Conservation (phyloP, 2,113 vertebrate genomes). For the Meleagris gallopavo region DNA sequence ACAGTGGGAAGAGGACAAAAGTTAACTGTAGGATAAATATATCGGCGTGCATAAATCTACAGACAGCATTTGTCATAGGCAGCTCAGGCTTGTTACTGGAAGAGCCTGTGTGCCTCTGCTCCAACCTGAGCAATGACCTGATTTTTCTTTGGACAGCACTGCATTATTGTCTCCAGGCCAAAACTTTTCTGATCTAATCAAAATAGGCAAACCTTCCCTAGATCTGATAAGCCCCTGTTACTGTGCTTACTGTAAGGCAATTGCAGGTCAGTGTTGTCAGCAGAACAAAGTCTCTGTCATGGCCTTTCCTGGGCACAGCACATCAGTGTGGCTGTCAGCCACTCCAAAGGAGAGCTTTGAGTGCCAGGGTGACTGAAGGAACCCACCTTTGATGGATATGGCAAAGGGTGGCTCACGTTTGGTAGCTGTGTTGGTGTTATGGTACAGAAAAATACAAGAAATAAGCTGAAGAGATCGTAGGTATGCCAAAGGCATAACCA, state of each 20-base stretch:
- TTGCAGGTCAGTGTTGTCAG: neutral
- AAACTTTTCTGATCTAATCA: neutral
- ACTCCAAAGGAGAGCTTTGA: neutral
- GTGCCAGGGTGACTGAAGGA: accelerated
- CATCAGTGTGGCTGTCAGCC: accelerated
- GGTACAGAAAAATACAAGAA: neutral
- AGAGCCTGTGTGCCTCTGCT: neutral
- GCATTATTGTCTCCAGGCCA: neutral
- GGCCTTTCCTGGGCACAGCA: neutral
- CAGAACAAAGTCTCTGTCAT: neutral
- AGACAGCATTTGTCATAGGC: accelerated
- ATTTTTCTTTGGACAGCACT: neutral
- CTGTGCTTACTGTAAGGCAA: accelerated
- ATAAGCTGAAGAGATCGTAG: neutral
- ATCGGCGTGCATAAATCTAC: neutral
- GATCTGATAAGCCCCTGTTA: neutral
- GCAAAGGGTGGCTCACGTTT: neutral
- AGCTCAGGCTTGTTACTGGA: neutral
- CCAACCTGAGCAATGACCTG: neutral
- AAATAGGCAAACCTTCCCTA: neutral
- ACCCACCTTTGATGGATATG: no score
- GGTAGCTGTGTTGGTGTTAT: neutral
- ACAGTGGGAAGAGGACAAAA: neutral
- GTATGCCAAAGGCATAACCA: neutral
- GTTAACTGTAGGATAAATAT: neutral